These are phyloP conservation scores for Apeira syringaria DNA, from an alignment of 2,888 invertebrate species.

Conservation along the genomic window DNA sequence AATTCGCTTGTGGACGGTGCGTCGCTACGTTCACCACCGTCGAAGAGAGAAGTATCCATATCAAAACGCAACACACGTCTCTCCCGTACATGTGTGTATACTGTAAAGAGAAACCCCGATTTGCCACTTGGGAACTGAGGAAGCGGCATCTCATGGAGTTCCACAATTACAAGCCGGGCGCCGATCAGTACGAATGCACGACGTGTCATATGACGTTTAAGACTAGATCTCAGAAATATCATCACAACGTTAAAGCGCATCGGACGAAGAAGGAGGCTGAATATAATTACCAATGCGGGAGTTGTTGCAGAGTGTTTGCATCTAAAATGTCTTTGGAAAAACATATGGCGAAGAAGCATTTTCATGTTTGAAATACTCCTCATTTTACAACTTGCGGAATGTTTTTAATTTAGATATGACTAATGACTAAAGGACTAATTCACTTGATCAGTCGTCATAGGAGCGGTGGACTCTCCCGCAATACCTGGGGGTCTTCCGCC, in stretches of 20 bases:
- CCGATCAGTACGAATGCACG: conserved; percentile 74
- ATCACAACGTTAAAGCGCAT: conserved; percentile 73
- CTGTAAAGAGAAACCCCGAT: conserved; percentile 73
- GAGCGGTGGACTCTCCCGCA: too few relatives aligned
- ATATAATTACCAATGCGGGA: conserved; percentile 73
- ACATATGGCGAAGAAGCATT: conserved; percentile 81
- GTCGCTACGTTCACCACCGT: conserved; percentile 69
- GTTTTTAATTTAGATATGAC: too few relatives aligned
- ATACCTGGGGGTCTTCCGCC: too few relatives aligned
- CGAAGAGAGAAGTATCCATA: conserved; percentile 67
- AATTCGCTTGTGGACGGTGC: conserved; percentile 70
- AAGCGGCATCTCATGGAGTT: conserved; percentile 73
- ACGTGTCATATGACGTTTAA: conserved; percentile 76
- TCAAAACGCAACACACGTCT: conserved; percentile 70
- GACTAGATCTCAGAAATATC: conserved; percentile 73
- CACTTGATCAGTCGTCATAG: too few relatives aligned
- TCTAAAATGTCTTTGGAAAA: conserved; percentile 79
- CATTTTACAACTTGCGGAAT: too few relatives aligned
- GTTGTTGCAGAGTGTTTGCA: conserved; percentile 77
- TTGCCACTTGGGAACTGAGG: conserved; percentile 71
- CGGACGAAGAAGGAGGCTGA: conserved; percentile 71
- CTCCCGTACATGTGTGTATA: conserved; percentile 72
- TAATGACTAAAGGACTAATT: too few relatives aligned
- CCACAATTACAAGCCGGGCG: conserved; percentile 71
- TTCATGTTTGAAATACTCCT: conserved; percentile 53